Evolutionary conservation across 2,113 vertebrate genomes (phyloP).

Genomic region (Baryphthengus martii): DNA sequence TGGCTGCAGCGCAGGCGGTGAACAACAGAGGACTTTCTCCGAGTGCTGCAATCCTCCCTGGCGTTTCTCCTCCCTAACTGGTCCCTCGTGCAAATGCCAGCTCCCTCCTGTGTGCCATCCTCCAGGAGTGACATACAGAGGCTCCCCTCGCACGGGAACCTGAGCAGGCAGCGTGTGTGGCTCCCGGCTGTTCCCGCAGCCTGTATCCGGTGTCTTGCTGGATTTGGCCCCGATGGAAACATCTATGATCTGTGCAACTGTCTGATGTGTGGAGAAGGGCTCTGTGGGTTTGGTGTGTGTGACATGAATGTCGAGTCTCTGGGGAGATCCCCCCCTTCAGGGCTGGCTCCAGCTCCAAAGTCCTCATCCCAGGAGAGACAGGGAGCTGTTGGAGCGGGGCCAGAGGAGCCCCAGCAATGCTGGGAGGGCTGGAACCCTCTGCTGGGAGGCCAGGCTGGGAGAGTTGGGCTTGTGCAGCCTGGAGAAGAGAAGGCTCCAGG

Average conservation of each 20-base stretch:
- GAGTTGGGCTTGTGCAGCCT: no score
- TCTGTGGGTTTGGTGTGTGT: not conserved
- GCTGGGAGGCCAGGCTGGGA: no score
- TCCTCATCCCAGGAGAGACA: not conserved
- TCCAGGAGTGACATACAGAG: not conserved
- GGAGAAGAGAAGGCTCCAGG: no score
- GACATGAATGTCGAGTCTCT: not conserved
- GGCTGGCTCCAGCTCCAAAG: not conserved
- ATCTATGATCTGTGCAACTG: no score
- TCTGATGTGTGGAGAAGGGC: not conserved
- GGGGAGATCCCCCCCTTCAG: not conserved
- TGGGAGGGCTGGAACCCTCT: no score
- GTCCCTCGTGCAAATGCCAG: not conserved
- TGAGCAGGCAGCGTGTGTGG: accelerated
- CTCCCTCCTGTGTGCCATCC: not conserved
- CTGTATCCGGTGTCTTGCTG: not conserved
- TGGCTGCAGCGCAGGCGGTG: not conserved
- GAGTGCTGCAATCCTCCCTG: no score
- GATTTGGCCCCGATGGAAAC: not conserved
- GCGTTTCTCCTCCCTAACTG: not conserved
- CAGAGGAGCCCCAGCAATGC: not conserved
- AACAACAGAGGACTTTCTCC: not conserved
- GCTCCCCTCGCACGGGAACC: not conserved
- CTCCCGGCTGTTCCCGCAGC: not conserved
- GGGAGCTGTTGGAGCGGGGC: not conserved